Evolutionary conservation across 2,888 invertebrate species (phyloP), one percentile per base, ranked within the genome.

Genomic region (Tetragonula carbonaria): DNA sequence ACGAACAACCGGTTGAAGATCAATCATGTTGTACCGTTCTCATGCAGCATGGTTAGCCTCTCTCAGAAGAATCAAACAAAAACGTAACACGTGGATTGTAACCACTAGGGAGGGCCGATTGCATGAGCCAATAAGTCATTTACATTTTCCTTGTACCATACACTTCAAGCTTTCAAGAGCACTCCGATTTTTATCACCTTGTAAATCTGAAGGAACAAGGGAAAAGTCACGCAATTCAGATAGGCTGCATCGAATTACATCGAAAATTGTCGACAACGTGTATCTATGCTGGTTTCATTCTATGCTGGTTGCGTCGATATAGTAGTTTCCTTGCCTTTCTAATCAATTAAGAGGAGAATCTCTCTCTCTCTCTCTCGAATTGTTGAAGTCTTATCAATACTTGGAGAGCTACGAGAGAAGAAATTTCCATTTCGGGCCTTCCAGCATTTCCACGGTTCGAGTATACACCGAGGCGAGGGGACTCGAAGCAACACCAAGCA

Each of bases 1-100:
- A 70, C 51, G 45, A 70, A 65, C 76, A 73, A 77, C 77, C 84
- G 78, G 84, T 84, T 81, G 57, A 74, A 73, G 81, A 84, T 84
- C 84, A 78, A 28, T 28, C 28, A 84, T 75, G 81, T 67, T 84
- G 55, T 72, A 68, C 74, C 33, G 67, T 75, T 66, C 66, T 82
- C 68, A 2, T 28, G 57, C 62, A 23, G 59, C 28, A 63, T 55
- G 63, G 23, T 67, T 38, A 33, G 74, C 63, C 78, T 78, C 77
- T 77, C 83, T 68, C 73, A 66, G 72, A 77, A 84, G 70, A 80
- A 72, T 71, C 66, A 62, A 77, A 76, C 57, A 63, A 77, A 80
- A 74, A 67, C 59, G 74, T 74, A 74, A 74, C 50, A 33, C 76
- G 67, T 65, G 66, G 51, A 75, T 67, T 67, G 80, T 76, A 73